These are phyloP conservation scores for Heliconius aoede DNA, from an alignment of 2,888 invertebrate species.

Conservation along the genomic window DNA sequence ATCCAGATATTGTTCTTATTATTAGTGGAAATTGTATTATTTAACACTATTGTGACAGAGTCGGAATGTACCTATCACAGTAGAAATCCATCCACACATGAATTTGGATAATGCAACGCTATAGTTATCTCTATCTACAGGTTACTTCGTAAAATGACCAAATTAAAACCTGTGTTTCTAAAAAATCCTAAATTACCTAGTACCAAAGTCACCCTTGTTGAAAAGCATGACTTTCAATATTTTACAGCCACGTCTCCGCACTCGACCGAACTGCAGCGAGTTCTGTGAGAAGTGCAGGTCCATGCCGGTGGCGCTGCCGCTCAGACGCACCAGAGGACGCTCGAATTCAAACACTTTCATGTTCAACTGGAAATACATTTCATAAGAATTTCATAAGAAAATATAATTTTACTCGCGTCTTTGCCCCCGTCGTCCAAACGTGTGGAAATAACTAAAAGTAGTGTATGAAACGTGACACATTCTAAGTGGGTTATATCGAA, in stretches of 20 bases:
- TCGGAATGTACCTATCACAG: too few species aligned
- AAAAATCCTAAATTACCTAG: conserved; percentile 58
- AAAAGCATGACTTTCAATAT: conserved; percentile 74
- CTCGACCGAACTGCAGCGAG: conserved; percentile 76
- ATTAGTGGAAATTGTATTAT: too few species aligned
- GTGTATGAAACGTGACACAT: too few species aligned
- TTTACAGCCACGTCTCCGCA: conserved; percentile 73
- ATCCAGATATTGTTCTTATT: too few species aligned
- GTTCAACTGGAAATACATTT: conserved; percentile 62
- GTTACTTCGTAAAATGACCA: background rate
- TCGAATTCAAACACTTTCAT: conserved; percentile 72
- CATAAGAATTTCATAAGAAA: background rate
- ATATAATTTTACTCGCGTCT: background rate
- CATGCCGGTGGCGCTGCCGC: conserved; percentile 77
- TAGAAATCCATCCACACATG: too few species aligned
- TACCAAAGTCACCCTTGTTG: conserved; percentile 74
- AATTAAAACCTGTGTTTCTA: background rate
- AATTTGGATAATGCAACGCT: too few species aligned
- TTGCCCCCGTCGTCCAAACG: too few species aligned
- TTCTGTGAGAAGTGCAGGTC: conserved; percentile 70
- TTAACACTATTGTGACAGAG: too few species aligned
- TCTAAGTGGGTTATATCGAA: too few species aligned
- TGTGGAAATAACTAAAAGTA: too few species aligned
- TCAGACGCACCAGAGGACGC: conserved; percentile 70
- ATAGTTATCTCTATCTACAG: too few species aligned